A percentile compares a stretch with the other conserved stretches of the same genome.
phyloP scores from a whole-genome alignment of 2,113 vertebrate species.

The Falcunculus frontatus region DNA sequence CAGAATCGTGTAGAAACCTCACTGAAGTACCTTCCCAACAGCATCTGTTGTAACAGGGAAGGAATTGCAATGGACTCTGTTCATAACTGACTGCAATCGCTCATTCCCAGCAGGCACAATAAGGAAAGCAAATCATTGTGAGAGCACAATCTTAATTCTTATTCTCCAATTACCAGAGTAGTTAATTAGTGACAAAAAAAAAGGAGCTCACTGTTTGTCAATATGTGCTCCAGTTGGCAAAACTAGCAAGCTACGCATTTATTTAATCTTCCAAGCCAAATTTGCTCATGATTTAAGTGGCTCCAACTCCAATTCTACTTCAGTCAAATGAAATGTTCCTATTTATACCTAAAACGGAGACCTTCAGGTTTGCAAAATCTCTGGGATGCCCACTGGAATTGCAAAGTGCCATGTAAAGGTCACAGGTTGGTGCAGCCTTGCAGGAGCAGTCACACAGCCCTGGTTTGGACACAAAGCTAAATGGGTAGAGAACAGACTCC shows the following conservation, averaged over 20 bases:
- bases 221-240: constrained; percentile 59
- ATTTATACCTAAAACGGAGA: not conserved
- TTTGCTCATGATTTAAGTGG: constrained; percentile 29
- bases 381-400: not conserved
- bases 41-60: constrained; percentile 8
- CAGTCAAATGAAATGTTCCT: not conserved
- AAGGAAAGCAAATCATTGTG: constrained; percentile 27
- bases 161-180: constrained; percentile 43
- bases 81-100: constrained; percentile 12
- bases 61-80: constrained; percentile 6
- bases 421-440: not conserved
- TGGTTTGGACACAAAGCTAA: not conserved
- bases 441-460: not conserved
- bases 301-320: not conserved
- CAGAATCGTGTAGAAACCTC: not conserved
- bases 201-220: constrained; percentile 54
- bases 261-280: constrained; percentile 39
- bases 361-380: not conserved
- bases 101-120: constrained; percentile 52
- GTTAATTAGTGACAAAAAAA: constrained; percentile 45
- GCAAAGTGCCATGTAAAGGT: not conserved
- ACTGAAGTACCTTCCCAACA: not conserved
- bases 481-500: not conserved
- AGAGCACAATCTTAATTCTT: constrained; percentile 45
- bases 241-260: constrained; percentile 44